Percentiles rank a stretch among this genome's conserved stretches.
Evolutionary conservation across 2,888 invertebrate species (phyloP).

Genomic region (Nycteola revayana): DNA sequence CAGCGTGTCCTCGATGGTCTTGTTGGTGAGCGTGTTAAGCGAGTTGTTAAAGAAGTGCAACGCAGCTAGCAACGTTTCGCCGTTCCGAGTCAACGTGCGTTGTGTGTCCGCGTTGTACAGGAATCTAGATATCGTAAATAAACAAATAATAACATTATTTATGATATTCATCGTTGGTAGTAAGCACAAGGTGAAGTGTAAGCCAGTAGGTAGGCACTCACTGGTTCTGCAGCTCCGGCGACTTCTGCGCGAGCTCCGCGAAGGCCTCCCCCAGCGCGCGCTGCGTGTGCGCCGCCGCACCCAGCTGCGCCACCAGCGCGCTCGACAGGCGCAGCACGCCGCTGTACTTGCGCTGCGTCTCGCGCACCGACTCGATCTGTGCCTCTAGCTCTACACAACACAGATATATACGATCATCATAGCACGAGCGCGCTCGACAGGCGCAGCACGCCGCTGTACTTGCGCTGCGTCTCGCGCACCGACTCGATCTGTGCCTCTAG

Average conservation of each 20-base stretch:
- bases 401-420: too few relatives aligned
- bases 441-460: too few relatives aligned
- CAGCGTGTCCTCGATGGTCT: slow-evolving; percentile 97
- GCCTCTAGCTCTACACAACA: slow-evolving; percentile 89
- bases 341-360: slow-evolving; percentile 96
- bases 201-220: slow-evolving; percentile 35
- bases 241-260: slow-evolving; percentile 97
- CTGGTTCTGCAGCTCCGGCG: slow-evolving; percentile 94
- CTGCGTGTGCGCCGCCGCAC: slow-evolving; percentile 88
- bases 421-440: too few relatives aligned
- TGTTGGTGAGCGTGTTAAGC: slow-evolving; percentile 97
- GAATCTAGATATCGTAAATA: slow-evolving; percentile 74
- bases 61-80: slow-evolving; percentile 95
- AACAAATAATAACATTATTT: too few relatives aligned
- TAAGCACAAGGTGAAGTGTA: not conserved
- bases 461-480: too few relatives aligned
- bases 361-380: slow-evolving; percentile 95
- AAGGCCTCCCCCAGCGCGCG: slow-evolving; percentile 96
- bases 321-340: slow-evolving; percentile 93
- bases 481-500: too few relatives aligned
- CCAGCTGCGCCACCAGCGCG: slow-evolving; percentile 90
- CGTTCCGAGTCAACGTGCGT: slow-evolving; percentile 93
- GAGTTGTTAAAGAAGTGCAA: slow-evolving; percentile 98
- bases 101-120: slow-evolving; percentile 98
- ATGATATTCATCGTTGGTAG: too few relatives aligned